Evolutionary conservation across 1,140 invertebrate genomes (phyloP).

Genomic region (Acromyrmex echinatior): DNA sequence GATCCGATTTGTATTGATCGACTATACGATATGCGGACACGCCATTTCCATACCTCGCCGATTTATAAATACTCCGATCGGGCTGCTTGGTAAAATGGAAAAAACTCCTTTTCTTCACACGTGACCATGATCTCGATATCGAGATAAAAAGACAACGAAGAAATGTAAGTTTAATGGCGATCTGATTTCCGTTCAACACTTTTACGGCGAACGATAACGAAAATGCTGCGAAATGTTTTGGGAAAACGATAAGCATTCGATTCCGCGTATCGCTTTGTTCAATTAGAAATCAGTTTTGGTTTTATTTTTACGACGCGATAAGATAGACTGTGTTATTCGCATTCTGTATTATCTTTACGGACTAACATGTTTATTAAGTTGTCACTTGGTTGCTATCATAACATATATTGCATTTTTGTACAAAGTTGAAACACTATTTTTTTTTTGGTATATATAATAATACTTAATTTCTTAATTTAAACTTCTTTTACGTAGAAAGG

Average conservation of each 20-base stretch:
- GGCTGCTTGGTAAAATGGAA: neutral
- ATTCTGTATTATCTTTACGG: constrained; percentile 16
- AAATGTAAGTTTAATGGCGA: constrained; percentile 34
- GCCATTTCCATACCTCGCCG: neutral
- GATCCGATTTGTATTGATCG: constrained; percentile 52
- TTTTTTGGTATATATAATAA: neutral
- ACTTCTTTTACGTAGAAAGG: neutral
- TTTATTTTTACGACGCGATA: constrained; percentile 3
- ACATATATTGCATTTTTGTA: neutral
- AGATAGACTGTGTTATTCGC: neutral
- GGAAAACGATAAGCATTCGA: constrained; percentile 40
- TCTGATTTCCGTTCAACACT: constrained; percentile 1
- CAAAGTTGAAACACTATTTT: neutral
- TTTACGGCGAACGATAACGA: neutral
- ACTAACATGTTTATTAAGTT: constrained; percentile 36
- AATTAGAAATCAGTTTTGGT: constrained; percentile 25
- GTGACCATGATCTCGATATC: constrained; percentile 26
- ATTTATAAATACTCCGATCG: constrained; percentile 27
- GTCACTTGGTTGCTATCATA: neutral
- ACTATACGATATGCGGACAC: neutral
- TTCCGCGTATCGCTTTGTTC: constrained; percentile 19
- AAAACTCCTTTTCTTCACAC: neutral
- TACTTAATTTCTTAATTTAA: neutral
- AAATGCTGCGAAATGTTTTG: constrained; percentile 26
- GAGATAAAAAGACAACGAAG: neutral